Conservation (phyloP, 1,140 invertebrate genomes). For the Drosophila parvula region DNA sequence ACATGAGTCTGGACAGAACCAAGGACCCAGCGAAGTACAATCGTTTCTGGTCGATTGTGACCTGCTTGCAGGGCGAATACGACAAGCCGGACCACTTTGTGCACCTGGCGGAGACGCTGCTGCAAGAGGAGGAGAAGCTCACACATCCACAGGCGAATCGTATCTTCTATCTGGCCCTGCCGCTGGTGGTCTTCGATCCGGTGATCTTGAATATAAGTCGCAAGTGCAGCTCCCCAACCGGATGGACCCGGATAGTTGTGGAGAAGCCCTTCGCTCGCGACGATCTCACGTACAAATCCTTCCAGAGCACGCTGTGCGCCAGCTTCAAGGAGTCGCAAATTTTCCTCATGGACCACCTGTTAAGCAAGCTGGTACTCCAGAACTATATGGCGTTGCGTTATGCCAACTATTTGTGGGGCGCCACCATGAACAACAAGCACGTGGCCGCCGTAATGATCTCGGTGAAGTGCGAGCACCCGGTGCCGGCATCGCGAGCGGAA, state of each 20-base stretch:
- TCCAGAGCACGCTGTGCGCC: conserved; percentile 55
- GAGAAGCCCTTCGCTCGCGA: conserved; percentile 67
- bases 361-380: conserved; percentile 56
- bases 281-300: conserved; percentile 46
- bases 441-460: conserved; percentile 66
- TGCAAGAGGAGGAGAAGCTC: conserved; percentile 42
- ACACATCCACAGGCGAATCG: conserved; percentile 49
- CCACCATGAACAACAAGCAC: conserved; percentile 56
- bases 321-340: conserved; percentile 67
- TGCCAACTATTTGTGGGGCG: conserved; percentile 55
- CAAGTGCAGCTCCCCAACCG: conserved; percentile 50
- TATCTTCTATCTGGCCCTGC: conserved; percentile 63
- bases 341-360: conserved; percentile 64
- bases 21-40: conserved; percentile 62
- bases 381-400: conserved; percentile 61
- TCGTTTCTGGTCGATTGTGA: conserved; percentile 64
- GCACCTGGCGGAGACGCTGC: conserved; percentile 20
- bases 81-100: conserved; percentile 46
- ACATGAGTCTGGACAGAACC: conserved; percentile 46
- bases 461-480: conserved; percentile 54
- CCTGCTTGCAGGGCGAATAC: conserved; percentile 50
- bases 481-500: conserved; percentile 27
- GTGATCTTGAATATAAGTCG: conserved; percentile 50
- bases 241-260: conserved; percentile 52
- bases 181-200: conserved; percentile 50